phyloP scores from a whole-genome alignment of 2,113 vertebrate species.

The Anolis sagrei region DNA sequence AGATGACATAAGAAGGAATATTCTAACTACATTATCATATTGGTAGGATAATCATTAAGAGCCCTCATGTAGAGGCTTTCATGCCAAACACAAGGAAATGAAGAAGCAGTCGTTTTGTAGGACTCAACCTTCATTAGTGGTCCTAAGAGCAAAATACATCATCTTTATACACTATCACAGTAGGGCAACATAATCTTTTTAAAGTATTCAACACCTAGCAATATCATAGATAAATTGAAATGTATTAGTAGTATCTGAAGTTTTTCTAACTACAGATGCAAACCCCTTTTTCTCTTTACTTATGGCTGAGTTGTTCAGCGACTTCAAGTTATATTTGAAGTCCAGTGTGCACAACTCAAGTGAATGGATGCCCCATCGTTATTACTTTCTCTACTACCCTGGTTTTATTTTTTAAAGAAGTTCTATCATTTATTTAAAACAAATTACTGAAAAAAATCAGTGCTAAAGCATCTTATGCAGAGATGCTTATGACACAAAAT shows the following conservation, averaged over 20 bases:
- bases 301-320: neutral
- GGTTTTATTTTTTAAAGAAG: neutral
- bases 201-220: neutral
- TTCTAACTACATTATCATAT: neutral
- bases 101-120: neutral
- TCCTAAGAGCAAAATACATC: neutral
- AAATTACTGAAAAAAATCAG: neutral
- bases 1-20: neutral
- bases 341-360: neutral
- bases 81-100: neutral
- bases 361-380: neutral
- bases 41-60: neutral
- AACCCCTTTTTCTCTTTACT: neutral
- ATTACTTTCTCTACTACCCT: neutral
- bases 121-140: too few relatives aligned
- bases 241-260: neutral
- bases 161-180: neutral
- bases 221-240: neutral
- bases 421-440: neutral
- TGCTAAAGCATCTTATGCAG: neutral
- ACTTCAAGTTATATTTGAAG: neutral
- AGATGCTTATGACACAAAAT: too few relatives aligned
- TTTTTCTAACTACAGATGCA: neutral
- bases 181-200: neutral
- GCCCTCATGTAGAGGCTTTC: accelerated